These are phyloP conservation scores for Scartelaos histophorus DNA, from an alignment of 2,113 vertebrate genomes.

Conservation along the genomic window DNA sequence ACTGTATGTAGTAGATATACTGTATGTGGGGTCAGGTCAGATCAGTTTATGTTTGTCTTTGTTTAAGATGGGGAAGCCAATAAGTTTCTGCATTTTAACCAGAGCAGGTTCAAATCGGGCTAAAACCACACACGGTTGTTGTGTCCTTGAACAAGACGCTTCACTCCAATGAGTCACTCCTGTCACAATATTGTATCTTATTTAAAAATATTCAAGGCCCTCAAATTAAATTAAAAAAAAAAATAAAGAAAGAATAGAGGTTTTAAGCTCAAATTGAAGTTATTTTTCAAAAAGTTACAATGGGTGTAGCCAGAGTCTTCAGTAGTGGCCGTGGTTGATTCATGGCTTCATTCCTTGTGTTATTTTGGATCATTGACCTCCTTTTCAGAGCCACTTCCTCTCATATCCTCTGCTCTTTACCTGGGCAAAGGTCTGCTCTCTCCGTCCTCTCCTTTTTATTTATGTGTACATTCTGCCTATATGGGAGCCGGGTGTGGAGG, in stretches of 20 bases:
- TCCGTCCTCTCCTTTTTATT: constrained; percentile 39
- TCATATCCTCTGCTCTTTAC: constrained; percentile 62
- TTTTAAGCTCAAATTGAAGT: neutral
- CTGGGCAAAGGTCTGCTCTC: constrained; percentile 59
- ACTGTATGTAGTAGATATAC: too few species aligned
- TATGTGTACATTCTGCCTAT: constrained; percentile 28
- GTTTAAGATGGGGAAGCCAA: too few species aligned
- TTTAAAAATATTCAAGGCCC: too few species aligned
- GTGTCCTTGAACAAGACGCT: too few species aligned
- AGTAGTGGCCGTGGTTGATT: constrained; percentile 24
- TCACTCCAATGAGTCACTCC: too few species aligned
- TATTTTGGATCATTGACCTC: constrained; percentile 16
- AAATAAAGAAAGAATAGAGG: neutral
- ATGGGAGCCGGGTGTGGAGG: constrained; percentile 29
- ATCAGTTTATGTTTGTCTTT: too few species aligned
- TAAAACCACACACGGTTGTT: too few species aligned
- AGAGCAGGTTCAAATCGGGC: too few species aligned
- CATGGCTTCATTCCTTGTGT: constrained; percentile 9
- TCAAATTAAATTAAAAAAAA: too few species aligned
- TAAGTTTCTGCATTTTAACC: too few species aligned
- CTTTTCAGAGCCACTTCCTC: constrained; percentile 30
- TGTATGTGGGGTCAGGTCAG: too few species aligned
- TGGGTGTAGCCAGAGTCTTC: neutral
- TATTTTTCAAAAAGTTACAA: neutral
- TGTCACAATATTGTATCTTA: too few species aligned